Evolutionary conservation across 2,888 invertebrate species (phyloP), one percentile per base, ranked within the genome.

Genomic region (Pocota personata): DNA sequence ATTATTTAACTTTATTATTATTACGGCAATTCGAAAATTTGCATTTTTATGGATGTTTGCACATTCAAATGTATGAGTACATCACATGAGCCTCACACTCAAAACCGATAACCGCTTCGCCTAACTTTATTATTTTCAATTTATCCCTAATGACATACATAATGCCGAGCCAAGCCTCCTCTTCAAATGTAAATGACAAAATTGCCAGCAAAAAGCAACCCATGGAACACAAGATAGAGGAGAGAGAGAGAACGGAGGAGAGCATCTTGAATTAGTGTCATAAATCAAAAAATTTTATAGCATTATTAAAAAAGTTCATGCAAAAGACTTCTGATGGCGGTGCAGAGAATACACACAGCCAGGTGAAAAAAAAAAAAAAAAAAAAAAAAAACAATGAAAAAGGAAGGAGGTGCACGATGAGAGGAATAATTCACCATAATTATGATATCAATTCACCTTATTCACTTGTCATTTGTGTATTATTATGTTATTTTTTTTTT

Each of bases 51-150:
- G 58, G 66, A 66, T 75, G 80, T 84, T 84, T 75, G 46, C 71
- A 55, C 62, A 52, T 73, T 48, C 37, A 32, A 60, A 40, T 58
- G 50, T 58, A 50, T 58, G 79, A 37, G 30, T 40, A 14, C 57
- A 64, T 43, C 57, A 55, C 30, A 40, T 21, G 27, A 14, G 37
- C 24, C 12, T 19, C 21, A 30, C 12, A 8, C 16, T 16, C 35
- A 48, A 30, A 19, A 16, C 14, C 73, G 75, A 75, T 71, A 73
- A 58, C 57, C 57, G 58, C 67, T 35, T 76, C 57, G 16, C 40
- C 67, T 69, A 62, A 80, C 80, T 84, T 84, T 84, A 80, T 79
- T 84, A 58, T 80, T 75, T 84, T 84, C 79, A 79, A 79, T 84
- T 75, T 66, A 84, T 84, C 79, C 75, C 75, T 75, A 79, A 84